Evolutionary conservation across 1,140 invertebrate genomes (phyloP).

Genomic region (Penaeus chinensis): DNA sequence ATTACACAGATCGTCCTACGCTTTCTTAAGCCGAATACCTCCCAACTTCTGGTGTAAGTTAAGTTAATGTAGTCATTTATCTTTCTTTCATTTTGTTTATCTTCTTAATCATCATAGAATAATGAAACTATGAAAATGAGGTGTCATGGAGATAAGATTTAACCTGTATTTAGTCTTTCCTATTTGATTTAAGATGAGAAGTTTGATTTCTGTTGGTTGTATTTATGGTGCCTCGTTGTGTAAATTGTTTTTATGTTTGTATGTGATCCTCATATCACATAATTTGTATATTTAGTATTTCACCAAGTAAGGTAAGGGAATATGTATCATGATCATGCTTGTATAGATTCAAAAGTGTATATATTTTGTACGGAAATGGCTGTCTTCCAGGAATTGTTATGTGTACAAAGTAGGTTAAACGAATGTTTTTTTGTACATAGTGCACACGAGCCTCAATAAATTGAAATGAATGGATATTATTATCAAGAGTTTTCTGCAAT

Average conservation of each 20-base stretch:
- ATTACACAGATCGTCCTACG: no score
- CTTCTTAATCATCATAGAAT: background rate
- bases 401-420: slow-evolving; percentile 58
- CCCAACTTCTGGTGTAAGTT: background rate
- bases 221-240: no score
- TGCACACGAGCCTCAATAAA: slow-evolving; percentile 24
- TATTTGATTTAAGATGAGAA: background rate
- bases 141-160: background rate
- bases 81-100: background rate
- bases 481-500: background rate
- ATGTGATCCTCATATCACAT: no score
- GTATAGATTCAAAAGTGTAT: slow-evolving; percentile 33
- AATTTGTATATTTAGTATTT: no score
- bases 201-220: slow-evolving; percentile 1
- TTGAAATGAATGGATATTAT: slow-evolving; percentile 18
- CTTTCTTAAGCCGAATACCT: no score
- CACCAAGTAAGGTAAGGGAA: background rate
- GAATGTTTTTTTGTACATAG: slow-evolving; percentile 10
- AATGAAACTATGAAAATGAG: background rate
- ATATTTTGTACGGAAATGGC: slow-evolving; percentile 52
- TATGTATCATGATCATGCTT: background rate
- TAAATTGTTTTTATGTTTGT: no score
- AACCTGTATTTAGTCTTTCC: background rate
- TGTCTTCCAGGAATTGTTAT: slow-evolving; percentile 49
- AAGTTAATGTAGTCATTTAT: background rate